Evolutionary conservation across 2,888 invertebrate genomes (phyloP).

Genomic region (Drosophila kanekoi): DNA sequence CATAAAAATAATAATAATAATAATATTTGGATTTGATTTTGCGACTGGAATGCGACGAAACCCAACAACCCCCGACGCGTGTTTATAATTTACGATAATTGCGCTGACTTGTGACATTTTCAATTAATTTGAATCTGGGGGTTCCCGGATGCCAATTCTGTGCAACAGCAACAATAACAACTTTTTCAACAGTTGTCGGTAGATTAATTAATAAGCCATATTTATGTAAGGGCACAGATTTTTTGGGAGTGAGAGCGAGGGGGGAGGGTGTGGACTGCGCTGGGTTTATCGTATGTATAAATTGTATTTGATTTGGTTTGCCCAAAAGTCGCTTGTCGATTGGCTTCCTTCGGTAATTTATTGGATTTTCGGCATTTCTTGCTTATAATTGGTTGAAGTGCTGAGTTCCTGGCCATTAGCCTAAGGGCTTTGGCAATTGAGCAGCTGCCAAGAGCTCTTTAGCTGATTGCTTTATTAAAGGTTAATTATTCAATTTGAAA

Average conservation of each 20-base stretch:
- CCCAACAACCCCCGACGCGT: slow-evolving; percentile 21
- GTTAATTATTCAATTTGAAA: not conserved
- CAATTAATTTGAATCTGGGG: slow-evolving; percentile 63
- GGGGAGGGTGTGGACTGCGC: not conserved
- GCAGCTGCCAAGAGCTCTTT: slow-evolving; percentile 5
- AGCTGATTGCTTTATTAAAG: not conserved
- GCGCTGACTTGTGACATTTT: slow-evolving; percentile 69
- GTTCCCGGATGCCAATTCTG: slow-evolving; percentile 10
- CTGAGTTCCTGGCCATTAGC: too few species aligned
- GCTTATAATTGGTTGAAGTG: not conserved
- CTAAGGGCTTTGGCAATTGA: not conserved
- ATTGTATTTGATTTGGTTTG: slow-evolving; percentile 41
- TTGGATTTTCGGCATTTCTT: slow-evolving; percentile 14
- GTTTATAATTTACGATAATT: slow-evolving; percentile 79
- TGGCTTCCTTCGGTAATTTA: slow-evolving; percentile 13
- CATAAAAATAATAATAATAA: slow-evolving; percentile 66
- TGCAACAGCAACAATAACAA: slow-evolving; percentile 15
- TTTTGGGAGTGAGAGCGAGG: too few species aligned
- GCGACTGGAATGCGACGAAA: slow-evolving; percentile 7
- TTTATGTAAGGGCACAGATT: slow-evolving; percentile 35
- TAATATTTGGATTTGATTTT: slow-evolving; percentile 70
- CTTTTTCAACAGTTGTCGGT: slow-evolving; percentile 59
- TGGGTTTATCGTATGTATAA: slow-evolving; percentile 11
- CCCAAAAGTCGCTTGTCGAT: not conserved
- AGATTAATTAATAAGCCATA: slow-evolving; percentile 60